Percentiles rank a stretch among this genome's conserved stretches.
Evolutionary conservation across 2,888 invertebrate species (phyloP).

Genomic region (Mythimna albipuncta): DNA sequence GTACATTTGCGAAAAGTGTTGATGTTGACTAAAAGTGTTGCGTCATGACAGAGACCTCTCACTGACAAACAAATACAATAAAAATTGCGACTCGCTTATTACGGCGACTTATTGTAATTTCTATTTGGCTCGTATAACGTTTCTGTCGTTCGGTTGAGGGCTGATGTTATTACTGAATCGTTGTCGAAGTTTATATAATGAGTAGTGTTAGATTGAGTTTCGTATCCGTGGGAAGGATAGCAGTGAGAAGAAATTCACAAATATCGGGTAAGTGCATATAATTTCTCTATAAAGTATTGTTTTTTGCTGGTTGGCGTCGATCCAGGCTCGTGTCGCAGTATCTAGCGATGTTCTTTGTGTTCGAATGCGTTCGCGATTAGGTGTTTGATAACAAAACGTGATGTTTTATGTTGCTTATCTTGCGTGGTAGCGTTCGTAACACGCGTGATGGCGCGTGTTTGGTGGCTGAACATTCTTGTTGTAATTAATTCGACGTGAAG

Average conservation of each 20-base stretch:
- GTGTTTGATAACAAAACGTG: constrained; percentile 86
- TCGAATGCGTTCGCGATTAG: constrained; percentile 67
- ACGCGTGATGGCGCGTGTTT: constrained; percentile 60
- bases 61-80: constrained; percentile 90
- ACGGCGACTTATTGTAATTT: constrained; percentile 76
- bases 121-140: constrained; percentile 72
- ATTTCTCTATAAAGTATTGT: constrained; percentile 70
- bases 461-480: constrained; percentile 38
- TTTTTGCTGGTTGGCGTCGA: constrained; percentile 79
- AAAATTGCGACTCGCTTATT: constrained; percentile 83
- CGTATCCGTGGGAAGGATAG: constrained; percentile 87
- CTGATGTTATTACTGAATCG: constrained; percentile 83
- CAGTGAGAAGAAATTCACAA: constrained; percentile 87
- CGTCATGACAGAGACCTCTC: constrained; percentile 90
- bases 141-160: constrained; percentile 77
- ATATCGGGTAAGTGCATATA: constrained; percentile 83
- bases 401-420: constrained; percentile 68
- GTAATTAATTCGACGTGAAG: constrained; percentile 48
- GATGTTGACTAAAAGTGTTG: constrained; percentile 89
- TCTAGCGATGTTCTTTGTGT: constrained; percentile 64
- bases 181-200: constrained; percentile 80
- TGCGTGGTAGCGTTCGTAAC: constrained; percentile 44
- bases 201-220: constrained; percentile 89
- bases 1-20: constrained; percentile 82
- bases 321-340: constrained; percentile 82